A percentile compares a stretch with the other conserved stretches of the same genome.
Conservation (phyloP, 2,888 invertebrate genomes). For the Podotricha telesiphe region DNA sequence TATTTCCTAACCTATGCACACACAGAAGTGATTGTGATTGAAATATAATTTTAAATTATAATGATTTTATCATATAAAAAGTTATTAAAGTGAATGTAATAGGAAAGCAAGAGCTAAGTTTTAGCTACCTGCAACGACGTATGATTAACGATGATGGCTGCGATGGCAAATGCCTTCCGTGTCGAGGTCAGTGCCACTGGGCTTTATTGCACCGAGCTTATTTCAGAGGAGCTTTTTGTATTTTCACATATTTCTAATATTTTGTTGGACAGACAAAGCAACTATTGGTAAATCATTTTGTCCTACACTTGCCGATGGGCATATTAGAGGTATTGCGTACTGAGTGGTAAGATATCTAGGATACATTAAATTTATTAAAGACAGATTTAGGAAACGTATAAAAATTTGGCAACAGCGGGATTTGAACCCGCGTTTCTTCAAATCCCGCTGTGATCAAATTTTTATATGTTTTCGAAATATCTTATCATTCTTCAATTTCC, state of each 20-base stretch:
- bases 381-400: too few species aligned
- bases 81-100: slow-evolving; percentile 20
- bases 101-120: slow-evolving; percentile 23
- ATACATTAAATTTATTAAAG: too few species aligned
- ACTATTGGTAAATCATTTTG: not conserved
- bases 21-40: not conserved
- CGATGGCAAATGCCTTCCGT: slow-evolving; percentile 46
- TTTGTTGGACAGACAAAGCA: too few species aligned
- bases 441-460: too few species aligned
- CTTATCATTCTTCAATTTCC: too few species aligned
- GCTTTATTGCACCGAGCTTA: slow-evolving; percentile 39
- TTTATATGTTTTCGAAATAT: too few species aligned
- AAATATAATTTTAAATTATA: slow-evolving; percentile 8
- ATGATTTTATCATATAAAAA: slow-evolving; percentile 5
- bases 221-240: slow-evolving; percentile 8
- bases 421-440: too few species aligned
- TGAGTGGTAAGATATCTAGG: too few species aligned
- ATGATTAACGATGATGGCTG: slow-evolving; percentile 51
- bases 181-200: slow-evolving; percentile 49
- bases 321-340: not conserved
- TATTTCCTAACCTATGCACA: not conserved
- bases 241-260: not conserved
- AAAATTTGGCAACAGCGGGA: too few species aligned
- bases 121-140: slow-evolving; percentile 38
- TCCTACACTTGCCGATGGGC: not conserved